Conservation (phyloP, 2,888 invertebrate species). For the Linnaemya vulpina region DNA sequence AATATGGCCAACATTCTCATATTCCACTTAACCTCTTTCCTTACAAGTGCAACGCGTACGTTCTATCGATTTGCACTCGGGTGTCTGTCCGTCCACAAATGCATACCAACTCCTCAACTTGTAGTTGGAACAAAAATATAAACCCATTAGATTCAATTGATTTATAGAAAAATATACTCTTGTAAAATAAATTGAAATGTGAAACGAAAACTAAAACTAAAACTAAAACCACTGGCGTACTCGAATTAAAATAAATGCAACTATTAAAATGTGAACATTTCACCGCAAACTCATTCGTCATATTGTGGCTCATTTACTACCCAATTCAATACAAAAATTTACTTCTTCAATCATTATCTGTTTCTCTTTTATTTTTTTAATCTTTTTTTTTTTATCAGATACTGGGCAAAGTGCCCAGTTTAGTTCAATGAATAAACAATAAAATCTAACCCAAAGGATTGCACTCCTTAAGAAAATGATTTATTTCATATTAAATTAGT, state of each 20-base stretch:
- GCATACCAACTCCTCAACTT: slow-evolving; percentile 3
- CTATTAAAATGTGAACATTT: slow-evolving; percentile 43
- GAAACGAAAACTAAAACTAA: no score
- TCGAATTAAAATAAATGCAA: slow-evolving; percentile 30
- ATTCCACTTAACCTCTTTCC: background rate
- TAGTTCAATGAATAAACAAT: slow-evolving; percentile 27
- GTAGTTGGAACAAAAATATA: slow-evolving; percentile 21
- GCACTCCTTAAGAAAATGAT: background rate
- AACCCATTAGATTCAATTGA: slow-evolving; percentile 44
- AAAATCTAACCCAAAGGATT: slow-evolving; percentile 14
- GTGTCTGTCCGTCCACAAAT: background rate
- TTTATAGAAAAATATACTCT: background rate
- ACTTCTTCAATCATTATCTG: slow-evolving; percentile 27
- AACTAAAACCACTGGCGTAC: background rate
- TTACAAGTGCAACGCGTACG: background rate
- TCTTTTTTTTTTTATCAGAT: background rate
- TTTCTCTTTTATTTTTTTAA: background rate
- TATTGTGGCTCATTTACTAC: slow-evolving; percentile 35
- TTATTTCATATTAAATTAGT: slow-evolving; percentile 2
- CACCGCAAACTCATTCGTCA: slow-evolving; percentile 32
- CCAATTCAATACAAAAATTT: slow-evolving; percentile 34
- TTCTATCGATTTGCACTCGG: background rate
- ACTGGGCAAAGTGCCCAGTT: slow-evolving; percentile 54
- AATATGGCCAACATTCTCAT: background rate
- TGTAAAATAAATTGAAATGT: slow-evolving; percentile 42